Percentiles rank a stretch among this genome's conserved stretches.
Conservation (phyloP, 2,888 invertebrate genomes). For the Lycocerus yunnanus region DNA sequence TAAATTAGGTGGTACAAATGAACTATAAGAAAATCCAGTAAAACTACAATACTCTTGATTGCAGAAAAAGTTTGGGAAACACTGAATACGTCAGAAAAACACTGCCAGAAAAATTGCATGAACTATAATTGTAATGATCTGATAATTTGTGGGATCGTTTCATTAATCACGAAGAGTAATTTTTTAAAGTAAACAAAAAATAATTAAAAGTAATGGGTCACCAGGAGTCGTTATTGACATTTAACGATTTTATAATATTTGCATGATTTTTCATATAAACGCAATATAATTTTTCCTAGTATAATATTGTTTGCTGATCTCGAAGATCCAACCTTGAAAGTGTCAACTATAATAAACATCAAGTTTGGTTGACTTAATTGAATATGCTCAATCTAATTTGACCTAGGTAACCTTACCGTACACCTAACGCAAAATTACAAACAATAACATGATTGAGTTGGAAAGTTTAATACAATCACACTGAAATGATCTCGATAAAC, state of each 20-base stretch:
- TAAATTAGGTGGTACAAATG: no score
- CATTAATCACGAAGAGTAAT: background rate
- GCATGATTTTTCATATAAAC: background rate
- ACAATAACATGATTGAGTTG: background rate
- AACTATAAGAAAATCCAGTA: no score
- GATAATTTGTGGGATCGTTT: no score
- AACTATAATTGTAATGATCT: no score
- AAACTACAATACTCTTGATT: no score
- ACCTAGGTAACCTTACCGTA: background rate
- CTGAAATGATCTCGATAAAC: background rate
- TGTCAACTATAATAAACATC: background rate
- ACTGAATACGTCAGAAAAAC: no score
- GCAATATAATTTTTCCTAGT: background rate
- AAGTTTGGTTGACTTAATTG: background rate
- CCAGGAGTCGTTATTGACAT: background rate
- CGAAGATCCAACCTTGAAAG: background rate
- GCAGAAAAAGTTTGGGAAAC: no score
- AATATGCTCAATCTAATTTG: background rate
- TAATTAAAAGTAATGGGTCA: background rate
- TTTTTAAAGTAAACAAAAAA: background rate
- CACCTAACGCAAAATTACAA: background rate
- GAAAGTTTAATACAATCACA: background rate
- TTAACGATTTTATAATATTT: background rate
- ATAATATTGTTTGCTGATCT: background rate
- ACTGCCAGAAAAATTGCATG: no score